Evolutionary conservation across 2,888 invertebrate genomes (phyloP).

Genomic region (Mythimna impura): DNA sequence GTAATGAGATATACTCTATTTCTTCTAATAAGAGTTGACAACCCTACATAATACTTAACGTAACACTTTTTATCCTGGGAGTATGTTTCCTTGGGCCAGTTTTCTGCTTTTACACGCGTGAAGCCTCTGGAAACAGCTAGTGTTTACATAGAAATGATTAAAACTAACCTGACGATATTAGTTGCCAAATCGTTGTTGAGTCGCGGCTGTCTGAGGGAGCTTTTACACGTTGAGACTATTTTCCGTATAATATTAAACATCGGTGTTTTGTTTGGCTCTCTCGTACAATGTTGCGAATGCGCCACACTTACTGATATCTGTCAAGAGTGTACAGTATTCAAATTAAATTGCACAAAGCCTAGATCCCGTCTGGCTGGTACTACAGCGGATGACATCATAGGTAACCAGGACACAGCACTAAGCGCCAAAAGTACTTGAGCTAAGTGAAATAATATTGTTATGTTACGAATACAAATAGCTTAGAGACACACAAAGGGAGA

Average conservation of each 20-base stretch:
- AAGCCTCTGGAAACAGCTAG: no score
- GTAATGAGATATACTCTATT: no score
- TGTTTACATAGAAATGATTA: no score
- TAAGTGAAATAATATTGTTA: slow-evolving; percentile 27
- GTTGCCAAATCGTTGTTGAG: no score
- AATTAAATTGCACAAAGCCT: slow-evolving; percentile 45
- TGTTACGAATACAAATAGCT: slow-evolving; percentile 46
- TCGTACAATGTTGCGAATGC: neutral
- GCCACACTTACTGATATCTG: neutral
- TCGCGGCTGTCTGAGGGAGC: no score
- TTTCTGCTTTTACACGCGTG: no score
- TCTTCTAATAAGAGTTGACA: no score
- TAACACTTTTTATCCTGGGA: no score
- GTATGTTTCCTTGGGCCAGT: no score
- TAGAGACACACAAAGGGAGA: neutral
- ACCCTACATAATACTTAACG: no score
- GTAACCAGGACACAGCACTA: slow-evolving; percentile 15
- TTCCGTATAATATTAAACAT: neutral
- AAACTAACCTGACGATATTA: no score
- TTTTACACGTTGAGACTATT: neutral
- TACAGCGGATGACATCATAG: slow-evolving; percentile 42
- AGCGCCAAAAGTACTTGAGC: slow-evolving; percentile 41
- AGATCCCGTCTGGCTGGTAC: slow-evolving; percentile 26
- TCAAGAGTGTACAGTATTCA: slow-evolving; percentile 16
- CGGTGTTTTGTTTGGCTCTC: neutral